phyloP scores from a whole-genome alignment of 2,113 vertebrate genomes.

The Apistogramma diplotaenia region DNA sequence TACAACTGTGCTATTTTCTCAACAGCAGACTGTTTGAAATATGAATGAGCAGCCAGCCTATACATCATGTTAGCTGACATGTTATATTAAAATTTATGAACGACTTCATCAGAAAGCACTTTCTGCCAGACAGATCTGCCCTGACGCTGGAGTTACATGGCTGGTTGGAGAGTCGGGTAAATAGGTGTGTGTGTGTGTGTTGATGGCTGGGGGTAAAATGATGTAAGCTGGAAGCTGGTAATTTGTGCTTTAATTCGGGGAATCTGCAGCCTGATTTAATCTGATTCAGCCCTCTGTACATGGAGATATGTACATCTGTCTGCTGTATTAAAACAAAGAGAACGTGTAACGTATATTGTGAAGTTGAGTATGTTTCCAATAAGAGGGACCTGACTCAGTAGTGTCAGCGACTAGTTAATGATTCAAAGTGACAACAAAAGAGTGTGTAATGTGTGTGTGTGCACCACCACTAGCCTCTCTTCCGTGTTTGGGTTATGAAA shows the following conservation, averaged over 20 bases:
- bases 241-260: not conserved
- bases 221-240: slow-evolving; percentile 1
- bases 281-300: not conserved
- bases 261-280: not conserved
- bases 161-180: slow-evolving; percentile 91
- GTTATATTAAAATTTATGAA: slow-evolving; percentile 99
- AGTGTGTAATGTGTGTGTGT: slow-evolving; percentile 7
- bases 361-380: not conserved
- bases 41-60: slow-evolving; percentile 90
- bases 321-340: not conserved
- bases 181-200: slow-evolving; percentile 68
- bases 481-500: slow-evolving; percentile 91
- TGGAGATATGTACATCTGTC: not conserved
- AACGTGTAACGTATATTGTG: not conserved
- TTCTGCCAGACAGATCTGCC: slow-evolving; percentile 92
- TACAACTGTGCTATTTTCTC: slow-evolving; percentile 60
- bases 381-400: not conserved
- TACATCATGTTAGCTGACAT: slow-evolving; percentile 92
- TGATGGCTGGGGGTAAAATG: slow-evolving; percentile 53
- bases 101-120: slow-evolving; percentile 98
- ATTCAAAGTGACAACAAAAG: not conserved
- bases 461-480: slow-evolving; percentile 80
- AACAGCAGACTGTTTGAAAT: slow-evolving; percentile 85
- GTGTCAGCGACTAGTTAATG: not conserved
- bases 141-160: slow-evolving; percentile 90